Evolutionary conservation across 92 coral and sea anemone genomes (phyloP).

Genomic region (Parazoanthus darwini): DNA sequence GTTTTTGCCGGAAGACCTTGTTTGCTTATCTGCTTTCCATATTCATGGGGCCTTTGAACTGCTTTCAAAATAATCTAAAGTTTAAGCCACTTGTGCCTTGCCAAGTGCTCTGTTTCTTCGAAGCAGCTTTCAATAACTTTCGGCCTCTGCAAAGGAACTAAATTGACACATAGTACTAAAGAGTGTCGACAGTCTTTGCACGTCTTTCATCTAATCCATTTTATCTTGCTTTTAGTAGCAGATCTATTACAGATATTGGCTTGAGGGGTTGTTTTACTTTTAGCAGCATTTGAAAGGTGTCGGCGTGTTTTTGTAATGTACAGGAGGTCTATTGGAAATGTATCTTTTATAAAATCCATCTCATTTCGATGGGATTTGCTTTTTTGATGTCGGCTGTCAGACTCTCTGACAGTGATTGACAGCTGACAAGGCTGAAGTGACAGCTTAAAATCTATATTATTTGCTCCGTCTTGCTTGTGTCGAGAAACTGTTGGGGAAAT

Average conservation of each 20-base stretch:
- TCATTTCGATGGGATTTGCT: constrained; percentile 37
- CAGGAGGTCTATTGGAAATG: constrained; percentile 30
- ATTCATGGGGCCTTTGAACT: constrained; percentile 22
- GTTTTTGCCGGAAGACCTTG: constrained; percentile 10
- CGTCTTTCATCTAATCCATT: constrained; percentile 30
- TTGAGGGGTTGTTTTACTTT: constrained; percentile 34
- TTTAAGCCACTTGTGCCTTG: constrained; percentile 21
- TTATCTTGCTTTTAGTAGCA: constrained; percentile 33
- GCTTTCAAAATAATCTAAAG: constrained; percentile 26
- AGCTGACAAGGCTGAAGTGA: constrained; percentile 47
- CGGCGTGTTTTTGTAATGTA: constrained; percentile 36
- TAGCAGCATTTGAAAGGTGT: constrained; percentile 18
- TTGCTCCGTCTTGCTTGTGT: constrained; percentile 25
- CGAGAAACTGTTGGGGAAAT: neutral
- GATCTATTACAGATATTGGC: constrained; percentile 41
- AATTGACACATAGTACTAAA: constrained; percentile 21
- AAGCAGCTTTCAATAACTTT: constrained; percentile 32
- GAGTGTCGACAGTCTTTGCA: constrained; percentile 16
- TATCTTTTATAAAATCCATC: constrained; percentile 36
- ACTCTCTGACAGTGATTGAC: constrained; percentile 51
- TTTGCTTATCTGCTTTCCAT: constrained; percentile 22
- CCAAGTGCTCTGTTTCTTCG: constrained; percentile 33
- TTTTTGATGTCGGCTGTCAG: constrained; percentile 64
- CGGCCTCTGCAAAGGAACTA: constrained; percentile 32
- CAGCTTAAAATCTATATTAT: constrained; percentile 30